These are phyloP conservation scores for Rhodeus uyekii DNA, from an alignment of 2,797 vertebrate genomes.

Conservation along the genomic window DNA sequence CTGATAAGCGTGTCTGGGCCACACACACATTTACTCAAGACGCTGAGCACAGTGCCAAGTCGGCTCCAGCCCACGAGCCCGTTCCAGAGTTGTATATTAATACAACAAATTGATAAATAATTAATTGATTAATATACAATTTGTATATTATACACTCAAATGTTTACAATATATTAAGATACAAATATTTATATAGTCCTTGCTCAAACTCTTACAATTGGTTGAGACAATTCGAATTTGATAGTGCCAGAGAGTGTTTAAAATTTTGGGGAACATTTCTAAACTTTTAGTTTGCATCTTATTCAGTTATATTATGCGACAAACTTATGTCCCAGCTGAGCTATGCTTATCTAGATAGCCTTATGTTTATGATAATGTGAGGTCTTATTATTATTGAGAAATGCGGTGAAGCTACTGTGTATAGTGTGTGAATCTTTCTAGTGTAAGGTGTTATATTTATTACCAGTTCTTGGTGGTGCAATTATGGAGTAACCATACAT, in stretches of 20 bases:
- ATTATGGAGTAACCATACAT: constrained; percentile 2
- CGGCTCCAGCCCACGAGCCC: too few species aligned
- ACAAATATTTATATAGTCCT: not conserved
- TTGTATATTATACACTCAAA: too few species aligned
- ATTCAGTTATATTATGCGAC: not conserved
- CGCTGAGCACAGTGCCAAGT: too few species aligned
- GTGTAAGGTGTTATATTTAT: not conserved
- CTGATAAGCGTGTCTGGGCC: too few species aligned
- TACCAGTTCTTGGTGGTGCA: not conserved
- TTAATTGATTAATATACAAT: too few species aligned
- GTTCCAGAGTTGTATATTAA: too few species aligned
- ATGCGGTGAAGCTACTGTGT: not conserved
- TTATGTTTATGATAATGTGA: constrained; percentile 18
- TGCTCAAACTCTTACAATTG: not conserved
- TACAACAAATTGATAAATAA: too few species aligned
- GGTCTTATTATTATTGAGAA: not conserved
- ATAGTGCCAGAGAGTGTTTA: not conserved
- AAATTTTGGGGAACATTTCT: not conserved
- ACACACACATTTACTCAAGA: too few species aligned
- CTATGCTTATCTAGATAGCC: not conserved
- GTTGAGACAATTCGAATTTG: not conserved
- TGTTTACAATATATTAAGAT: too few species aligned
- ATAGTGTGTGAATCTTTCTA: not conserved
- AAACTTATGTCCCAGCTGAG: not conserved
- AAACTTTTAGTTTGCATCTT: not conserved